Percentiles rank a stretch among this genome's conserved stretches.
Conservation (phyloP, 2,797 vertebrate species). For the Syndactyla subalaris region DNA sequence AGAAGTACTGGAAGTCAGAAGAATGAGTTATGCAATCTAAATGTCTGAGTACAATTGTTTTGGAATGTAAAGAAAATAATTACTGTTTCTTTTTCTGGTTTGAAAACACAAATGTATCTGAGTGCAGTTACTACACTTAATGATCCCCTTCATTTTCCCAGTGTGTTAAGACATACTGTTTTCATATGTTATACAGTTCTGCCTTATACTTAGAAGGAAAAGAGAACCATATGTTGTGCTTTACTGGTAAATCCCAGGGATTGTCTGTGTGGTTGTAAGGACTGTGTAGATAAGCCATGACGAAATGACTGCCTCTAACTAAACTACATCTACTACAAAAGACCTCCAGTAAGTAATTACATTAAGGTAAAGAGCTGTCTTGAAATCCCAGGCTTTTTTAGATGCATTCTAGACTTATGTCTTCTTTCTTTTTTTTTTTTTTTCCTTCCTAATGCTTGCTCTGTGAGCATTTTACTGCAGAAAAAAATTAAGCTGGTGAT, state of each 20-base stretch:
- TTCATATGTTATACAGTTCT: not conserved
- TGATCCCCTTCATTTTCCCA: not conserved
- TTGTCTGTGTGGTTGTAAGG: conserved; percentile 11
- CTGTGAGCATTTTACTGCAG: not conserved
- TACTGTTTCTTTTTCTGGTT: not conserved
- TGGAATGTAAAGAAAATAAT: not conserved
- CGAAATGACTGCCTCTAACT: not conserved
- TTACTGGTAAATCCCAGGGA: conserved; percentile 22
- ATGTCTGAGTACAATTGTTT: not conserved
- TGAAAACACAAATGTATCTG: not conserved
- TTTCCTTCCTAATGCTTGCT: not conserved
- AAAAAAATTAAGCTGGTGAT: not conserved
- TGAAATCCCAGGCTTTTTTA: not conserved
- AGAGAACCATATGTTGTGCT: conserved; percentile 34
- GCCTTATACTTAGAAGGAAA: not conserved
- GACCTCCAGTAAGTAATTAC: not conserved
- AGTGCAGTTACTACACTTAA: not conserved
- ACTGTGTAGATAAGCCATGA: not conserved
- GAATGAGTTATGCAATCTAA: not conserved
- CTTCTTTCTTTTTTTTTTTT: not conserved
- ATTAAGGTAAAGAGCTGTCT: not conserved
- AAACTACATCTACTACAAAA: not conserved
- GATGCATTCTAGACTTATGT: not conserved
- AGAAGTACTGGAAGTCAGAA: not conserved
- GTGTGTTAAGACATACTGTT: not conserved